Percentiles rank a stretch among this genome's conserved stretches.
These are phyloP conservation scores for Apis mellifera DNA, from an alignment of 1,140 invertebrate species.

Conservation along the genomic window DNA sequence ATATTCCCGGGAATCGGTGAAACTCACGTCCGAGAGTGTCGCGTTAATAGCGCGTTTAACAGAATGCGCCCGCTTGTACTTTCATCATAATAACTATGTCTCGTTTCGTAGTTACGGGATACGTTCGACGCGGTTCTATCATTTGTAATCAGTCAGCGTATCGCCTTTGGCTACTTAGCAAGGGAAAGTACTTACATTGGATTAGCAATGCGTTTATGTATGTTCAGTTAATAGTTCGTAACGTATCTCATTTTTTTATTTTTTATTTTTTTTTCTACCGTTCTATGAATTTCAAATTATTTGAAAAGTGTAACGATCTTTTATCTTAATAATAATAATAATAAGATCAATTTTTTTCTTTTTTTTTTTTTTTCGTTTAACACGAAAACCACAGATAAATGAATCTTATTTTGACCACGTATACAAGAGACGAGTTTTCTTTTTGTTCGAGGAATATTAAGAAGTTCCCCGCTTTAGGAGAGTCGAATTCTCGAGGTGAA, in stretches of 20 bases:
- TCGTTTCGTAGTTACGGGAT: constrained; percentile 18
- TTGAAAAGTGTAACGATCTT: not conserved
- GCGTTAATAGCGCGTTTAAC: constrained; percentile 10
- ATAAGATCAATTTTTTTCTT: not conserved
- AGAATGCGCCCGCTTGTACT: constrained; percentile 52
- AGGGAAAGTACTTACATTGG: constrained; percentile 54
- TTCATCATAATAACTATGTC: constrained; percentile 63
- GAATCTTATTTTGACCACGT: constrained; percentile 1
- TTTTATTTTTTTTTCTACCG: not conserved
- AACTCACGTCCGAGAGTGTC: not conserved
- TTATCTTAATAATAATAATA: not conserved
- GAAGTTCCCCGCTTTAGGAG: constrained; percentile 45
- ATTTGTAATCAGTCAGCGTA: constrained; percentile 64
- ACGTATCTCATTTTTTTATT: no score
- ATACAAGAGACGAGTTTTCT: constrained; percentile 12
- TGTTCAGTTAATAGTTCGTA: constrained; percentile 5
- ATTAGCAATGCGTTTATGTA: constrained; percentile 23
- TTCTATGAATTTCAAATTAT: not conserved
- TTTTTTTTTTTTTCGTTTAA: not conserved
- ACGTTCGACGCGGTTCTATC: constrained; percentile 50
- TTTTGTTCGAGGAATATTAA: constrained; percentile 61
- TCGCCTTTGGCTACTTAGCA: constrained; percentile 47
- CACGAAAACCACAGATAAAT: constrained; percentile 8
- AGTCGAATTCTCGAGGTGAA: constrained; percentile 65
- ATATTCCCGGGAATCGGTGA: constrained; percentile 2